These are phyloP conservation scores for Orussus abietinus DNA, from an alignment of 1,140 invertebrate genomes.

Conservation along the genomic window DNA sequence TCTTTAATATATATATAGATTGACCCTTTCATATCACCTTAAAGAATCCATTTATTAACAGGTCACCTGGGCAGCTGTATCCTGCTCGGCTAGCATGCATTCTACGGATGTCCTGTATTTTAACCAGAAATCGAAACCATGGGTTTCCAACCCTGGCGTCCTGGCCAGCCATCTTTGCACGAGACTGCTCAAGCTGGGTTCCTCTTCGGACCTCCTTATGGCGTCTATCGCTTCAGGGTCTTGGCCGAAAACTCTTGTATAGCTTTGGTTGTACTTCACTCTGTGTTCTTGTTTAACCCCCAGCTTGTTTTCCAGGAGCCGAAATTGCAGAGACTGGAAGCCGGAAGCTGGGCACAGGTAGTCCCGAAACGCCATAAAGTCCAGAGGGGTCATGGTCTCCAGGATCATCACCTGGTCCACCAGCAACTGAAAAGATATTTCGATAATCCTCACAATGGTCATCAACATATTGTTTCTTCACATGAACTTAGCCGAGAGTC, in stretches of 20 bases:
- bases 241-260: constrained; percentile 80
- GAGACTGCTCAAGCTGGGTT: constrained; percentile 79
- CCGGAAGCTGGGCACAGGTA: constrained; percentile 93
- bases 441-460: too few relatives aligned
- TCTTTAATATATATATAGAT: constrained; percentile 6
- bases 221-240: constrained; percentile 68
- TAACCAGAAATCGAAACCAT: constrained; percentile 91
- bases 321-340: constrained; percentile 96
- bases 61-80: constrained; percentile 39
- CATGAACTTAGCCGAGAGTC: too few relatives aligned
- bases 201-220: constrained; percentile 74
- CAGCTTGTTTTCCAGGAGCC: constrained; percentile 94
- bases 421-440: constrained; percentile 71
- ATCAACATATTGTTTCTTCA: too few relatives aligned
- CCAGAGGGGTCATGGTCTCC: constrained; percentile 96
- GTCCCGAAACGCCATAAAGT: constrained; percentile 94
- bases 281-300: constrained; percentile 85
- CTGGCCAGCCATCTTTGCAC: constrained; percentile 91
- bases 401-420: constrained; percentile 96
- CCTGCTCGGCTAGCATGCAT: constrained; percentile 67
- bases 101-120: constrained; percentile 81
- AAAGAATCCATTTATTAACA: constrained; percentile 5
- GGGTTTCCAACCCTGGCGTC: constrained; percentile 81
- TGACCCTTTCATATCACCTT: too few relatives aligned
- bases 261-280: constrained; percentile 91